A percentile compares a stretch with the other conserved stretches of the same genome.
These are phyloP conservation scores for Pegoplata infirma DNA, from an alignment of 2,888 invertebrate species.

Conservation along the genomic window DNA sequence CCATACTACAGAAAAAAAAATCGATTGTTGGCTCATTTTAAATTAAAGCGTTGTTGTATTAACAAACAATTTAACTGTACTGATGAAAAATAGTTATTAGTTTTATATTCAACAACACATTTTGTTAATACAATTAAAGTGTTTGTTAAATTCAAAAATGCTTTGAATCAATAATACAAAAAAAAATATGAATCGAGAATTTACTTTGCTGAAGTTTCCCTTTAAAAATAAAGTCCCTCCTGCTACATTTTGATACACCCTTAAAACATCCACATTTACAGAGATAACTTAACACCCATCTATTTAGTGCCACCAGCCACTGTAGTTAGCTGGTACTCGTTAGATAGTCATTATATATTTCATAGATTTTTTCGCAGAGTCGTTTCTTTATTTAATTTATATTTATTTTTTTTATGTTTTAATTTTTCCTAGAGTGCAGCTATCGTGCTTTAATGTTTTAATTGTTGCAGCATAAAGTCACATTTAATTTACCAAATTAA, in stretches of 20 bases:
- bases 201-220: no score
- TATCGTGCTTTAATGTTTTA: conserved; percentile 52
- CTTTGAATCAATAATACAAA: no score
- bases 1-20: no score
- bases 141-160: no score
- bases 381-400: conserved; percentile 21
- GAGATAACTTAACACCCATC: conserved; percentile 34
- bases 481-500: conserved; percentile 62
- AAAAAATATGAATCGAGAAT: no score
- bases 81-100: no score
- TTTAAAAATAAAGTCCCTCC: neutral
- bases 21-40: no score
- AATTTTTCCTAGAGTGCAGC: conserved; percentile 10
- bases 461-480: conserved; percentile 58
- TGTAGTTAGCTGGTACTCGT: conserved; percentile 11
- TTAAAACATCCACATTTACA: neutral
- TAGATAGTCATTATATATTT: conserved; percentile 30
- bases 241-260: neutral
- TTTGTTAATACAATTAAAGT: no score
- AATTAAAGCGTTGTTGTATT: no score
- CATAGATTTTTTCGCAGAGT: conserved; percentile 14
- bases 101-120: no score
- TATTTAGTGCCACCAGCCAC: conserved; percentile 8
- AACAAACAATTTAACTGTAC: no score
- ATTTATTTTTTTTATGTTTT: conserved; percentile 2